phyloP scores from a whole-genome alignment of 2,888 invertebrate genomes.

The Blastobasis adustella region DNA sequence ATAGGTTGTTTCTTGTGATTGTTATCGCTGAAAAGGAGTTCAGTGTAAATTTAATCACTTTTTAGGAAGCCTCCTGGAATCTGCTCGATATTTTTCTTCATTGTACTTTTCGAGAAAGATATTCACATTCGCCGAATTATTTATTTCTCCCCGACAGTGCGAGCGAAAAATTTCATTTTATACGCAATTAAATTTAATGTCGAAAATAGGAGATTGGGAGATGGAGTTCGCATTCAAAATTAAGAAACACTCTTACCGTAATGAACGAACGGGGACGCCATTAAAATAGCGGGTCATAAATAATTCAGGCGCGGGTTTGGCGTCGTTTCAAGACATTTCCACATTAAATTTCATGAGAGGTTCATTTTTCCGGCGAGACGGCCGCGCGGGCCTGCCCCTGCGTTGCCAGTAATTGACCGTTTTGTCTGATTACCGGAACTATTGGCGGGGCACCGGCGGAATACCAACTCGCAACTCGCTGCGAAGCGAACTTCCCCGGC shows the following conservation, averaged over 20 bases:
- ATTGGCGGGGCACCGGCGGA: constrained; percentile 16
- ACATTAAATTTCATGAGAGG: constrained; percentile 73
- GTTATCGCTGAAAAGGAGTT: too few relatives aligned
- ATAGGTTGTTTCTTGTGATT: too few relatives aligned
- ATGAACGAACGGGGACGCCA: constrained; percentile 63
- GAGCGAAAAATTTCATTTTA: constrained; percentile 9
- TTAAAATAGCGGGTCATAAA: constrained; percentile 71
- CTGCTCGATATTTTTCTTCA: too few relatives aligned
- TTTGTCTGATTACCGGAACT: constrained; percentile 24
- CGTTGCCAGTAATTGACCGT: constrained; percentile 35
- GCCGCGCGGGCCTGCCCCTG: constrained; percentile 21
- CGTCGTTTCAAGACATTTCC: constrained; percentile 71
- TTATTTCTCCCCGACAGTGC: too few relatives aligned
- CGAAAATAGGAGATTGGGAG: constrained; percentile 37
- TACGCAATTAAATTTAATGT: constrained; percentile 19
- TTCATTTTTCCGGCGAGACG: constrained; percentile 60
- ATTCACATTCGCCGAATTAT: too few relatives aligned
- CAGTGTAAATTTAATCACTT: too few relatives aligned
- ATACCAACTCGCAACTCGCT: not conserved
- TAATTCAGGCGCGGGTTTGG: constrained; percentile 70
- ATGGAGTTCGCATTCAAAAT: constrained; percentile 53
- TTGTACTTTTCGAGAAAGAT: too few relatives aligned
- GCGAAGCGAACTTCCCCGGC: not conserved
- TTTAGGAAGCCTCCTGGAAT: too few relatives aligned
- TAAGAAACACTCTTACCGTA: constrained; percentile 64